Evolutionary conservation across 2,797 vertebrate species (phyloP), one percentile per base, ranked within the genome.

Genomic region (Darevskia mixta): DNA sequence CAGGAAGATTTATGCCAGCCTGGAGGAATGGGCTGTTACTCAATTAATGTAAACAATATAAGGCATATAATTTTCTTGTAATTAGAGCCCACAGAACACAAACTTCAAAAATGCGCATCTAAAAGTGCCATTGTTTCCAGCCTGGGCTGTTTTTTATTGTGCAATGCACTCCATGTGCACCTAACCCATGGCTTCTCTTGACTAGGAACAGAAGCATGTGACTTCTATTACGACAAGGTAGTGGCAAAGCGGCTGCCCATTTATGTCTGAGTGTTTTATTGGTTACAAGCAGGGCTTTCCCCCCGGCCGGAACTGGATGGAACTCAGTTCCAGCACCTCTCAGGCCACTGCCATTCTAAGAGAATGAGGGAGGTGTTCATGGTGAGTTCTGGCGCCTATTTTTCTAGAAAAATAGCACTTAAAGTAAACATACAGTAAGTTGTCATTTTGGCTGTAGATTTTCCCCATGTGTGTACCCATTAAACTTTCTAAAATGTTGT

Each of bases 11-110:
- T 45, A 43, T 84, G 75, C 82, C 82, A 79, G 18, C 82, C 67
- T 66, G 67, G 67, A 88, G 75, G 82, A 88, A 81, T 41, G n/a
- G 38, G 79, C 41, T 89, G 71, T 85, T 75, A 79, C 69, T 88
- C 79, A 75, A 89, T 85, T 81, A 85, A 43, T 67, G 32, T 82
- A 73, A 85, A 38, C 32, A 38, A 83, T 76, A 32, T 75, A 73
- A 87, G 38, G 29, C 35, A 81, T 80, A 73, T 64, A 81, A 87
- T 72, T 83, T 88, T 79, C 66, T 83, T 79, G 75, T 71, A 69
- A 79, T 77, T 79, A 88, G 49, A 55, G 29, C 75, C 75, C 80
- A 77, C 80, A 45, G 58, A 72, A 72, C 73, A 85, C 45, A 41
- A 67, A 69, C 64, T 83, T 88, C 71, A 15, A 69, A 86, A 71